Conservation (phyloP, 1,140 invertebrate species). For the Heterodera carotae region DNA sequence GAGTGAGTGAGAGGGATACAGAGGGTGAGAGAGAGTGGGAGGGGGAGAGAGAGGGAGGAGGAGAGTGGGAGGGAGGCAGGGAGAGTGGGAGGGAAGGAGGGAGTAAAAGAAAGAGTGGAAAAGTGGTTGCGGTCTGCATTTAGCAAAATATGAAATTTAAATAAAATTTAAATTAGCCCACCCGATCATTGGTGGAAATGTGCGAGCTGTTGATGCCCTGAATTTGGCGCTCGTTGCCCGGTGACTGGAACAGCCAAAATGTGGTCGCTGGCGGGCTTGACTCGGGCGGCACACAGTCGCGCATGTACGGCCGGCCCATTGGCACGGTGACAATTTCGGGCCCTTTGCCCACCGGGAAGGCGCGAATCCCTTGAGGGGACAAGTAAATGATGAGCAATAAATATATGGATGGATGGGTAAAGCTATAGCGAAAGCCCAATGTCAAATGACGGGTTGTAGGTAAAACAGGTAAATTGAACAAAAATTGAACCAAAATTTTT, state of each 20-base stretch:
- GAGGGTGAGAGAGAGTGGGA: too few relatives aligned
- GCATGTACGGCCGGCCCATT: constrained; percentile 57
- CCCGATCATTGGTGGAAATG: constrained; percentile 64
- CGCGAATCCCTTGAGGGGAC: constrained; percentile 55
- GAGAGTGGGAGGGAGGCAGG: too few relatives aligned
- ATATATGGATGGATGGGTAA: too few relatives aligned
- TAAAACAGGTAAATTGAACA: too few relatives aligned
- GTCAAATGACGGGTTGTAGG: too few relatives aligned
- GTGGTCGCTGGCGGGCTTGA: constrained; percentile 30
- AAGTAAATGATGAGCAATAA: background rate
- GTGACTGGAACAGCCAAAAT: constrained; percentile 41
- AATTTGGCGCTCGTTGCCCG: constrained; percentile 34
- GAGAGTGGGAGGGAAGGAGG: too few relatives aligned
- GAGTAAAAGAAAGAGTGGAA: background rate
- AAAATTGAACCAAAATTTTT: too few relatives aligned
- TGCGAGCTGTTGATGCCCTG: constrained; percentile 59
- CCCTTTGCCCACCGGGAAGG: constrained; percentile 43
- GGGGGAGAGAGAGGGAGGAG: too few relatives aligned
- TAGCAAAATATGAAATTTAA: background rate
- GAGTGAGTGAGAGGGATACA: too few relatives aligned
- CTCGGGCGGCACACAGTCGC: constrained; percentile 53
- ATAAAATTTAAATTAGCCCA: constrained; percentile 32
- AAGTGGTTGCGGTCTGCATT: too few relatives aligned
- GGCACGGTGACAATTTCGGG: constrained; percentile 61
- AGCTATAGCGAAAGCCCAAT: too few relatives aligned